A percentile compares a stretch with the other conserved stretches of the same genome.
These are phyloP conservation scores for Trachelus iudaicus DNA, from an alignment of 2,888 invertebrate species.

Conservation along the genomic window DNA sequence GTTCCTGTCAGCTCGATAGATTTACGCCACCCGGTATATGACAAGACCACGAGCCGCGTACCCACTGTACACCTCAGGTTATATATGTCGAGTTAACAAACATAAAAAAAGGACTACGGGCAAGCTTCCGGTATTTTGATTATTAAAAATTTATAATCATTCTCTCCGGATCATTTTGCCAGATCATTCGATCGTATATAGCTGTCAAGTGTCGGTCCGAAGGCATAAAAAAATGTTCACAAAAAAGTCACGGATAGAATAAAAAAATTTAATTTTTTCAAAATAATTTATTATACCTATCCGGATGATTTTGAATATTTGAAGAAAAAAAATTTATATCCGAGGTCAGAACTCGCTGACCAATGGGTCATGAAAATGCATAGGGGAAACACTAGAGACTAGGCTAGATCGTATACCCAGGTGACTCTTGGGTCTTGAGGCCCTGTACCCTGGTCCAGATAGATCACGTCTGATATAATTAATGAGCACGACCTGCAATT, in stretches of 20 bases:
- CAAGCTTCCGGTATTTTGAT: no score
- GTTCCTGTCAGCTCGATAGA: conserved; percentile 34
- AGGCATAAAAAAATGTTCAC: no score
- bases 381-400: not conserved
- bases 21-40: conserved; percentile 37
- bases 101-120: not conserved
- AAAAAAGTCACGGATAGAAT: no score
- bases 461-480: conserved; percentile 60
- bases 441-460: conserved; percentile 50
- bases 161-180: no score
- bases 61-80: not conserved
- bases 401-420: conserved; percentile 15
- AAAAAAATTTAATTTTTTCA: not conserved
- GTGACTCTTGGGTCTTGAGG: conserved; percentile 31
- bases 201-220: no score
- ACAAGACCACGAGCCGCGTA: not conserved
- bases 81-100: not conserved
- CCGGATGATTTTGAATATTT: not conserved
- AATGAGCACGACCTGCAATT: conserved; percentile 58
- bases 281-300: not conserved
- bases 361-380: not conserved
- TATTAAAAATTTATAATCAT: no score
- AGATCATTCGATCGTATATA: no score
- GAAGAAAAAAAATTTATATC: not conserved
- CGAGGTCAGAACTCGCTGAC: not conserved